Percentiles rank a stretch among this genome's conserved stretches.
phyloP scores from a whole-genome alignment of 2,113 vertebrate species.

The Stegostoma tigrinum region DNA sequence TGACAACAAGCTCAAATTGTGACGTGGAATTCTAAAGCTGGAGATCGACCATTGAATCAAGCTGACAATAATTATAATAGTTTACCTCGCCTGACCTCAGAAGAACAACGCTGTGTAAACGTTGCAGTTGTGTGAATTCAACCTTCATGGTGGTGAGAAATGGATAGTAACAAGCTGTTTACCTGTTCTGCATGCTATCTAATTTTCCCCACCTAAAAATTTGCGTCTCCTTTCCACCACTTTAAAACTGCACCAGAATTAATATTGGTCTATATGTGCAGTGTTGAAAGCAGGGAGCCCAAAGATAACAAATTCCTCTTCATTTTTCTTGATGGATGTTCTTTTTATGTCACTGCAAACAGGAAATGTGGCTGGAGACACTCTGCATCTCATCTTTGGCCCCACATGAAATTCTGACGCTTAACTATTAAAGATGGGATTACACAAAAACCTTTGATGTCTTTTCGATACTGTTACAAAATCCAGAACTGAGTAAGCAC shows the following conservation, averaged over 20 bases:
- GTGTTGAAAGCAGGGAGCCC: background rate
- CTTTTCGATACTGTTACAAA: no score
- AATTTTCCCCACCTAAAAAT: background rate
- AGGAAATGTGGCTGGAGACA: background rate
- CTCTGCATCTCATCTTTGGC: background rate
- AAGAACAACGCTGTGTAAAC: background rate
- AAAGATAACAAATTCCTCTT: background rate
- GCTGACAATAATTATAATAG: background rate
- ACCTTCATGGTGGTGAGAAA: background rate
- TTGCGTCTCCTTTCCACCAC: background rate
- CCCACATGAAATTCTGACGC: background rate
- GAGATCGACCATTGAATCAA: background rate
- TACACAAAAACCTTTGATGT: no score
- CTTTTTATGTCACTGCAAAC: background rate
- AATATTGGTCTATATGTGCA: background rate
- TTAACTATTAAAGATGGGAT: background rate
- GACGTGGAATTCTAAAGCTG: background rate
- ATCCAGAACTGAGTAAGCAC: no score
- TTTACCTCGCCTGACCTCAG: background rate
- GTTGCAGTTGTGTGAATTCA: background rate
- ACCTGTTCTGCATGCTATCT: background rate
- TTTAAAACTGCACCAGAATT: background rate
- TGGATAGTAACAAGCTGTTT: background rate
- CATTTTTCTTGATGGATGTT: background rate
- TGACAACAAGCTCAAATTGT: background rate